Base-by-base conservation (phyloP, 1,140 invertebrate species). In the Cardiocondyla obscurior region DNA sequence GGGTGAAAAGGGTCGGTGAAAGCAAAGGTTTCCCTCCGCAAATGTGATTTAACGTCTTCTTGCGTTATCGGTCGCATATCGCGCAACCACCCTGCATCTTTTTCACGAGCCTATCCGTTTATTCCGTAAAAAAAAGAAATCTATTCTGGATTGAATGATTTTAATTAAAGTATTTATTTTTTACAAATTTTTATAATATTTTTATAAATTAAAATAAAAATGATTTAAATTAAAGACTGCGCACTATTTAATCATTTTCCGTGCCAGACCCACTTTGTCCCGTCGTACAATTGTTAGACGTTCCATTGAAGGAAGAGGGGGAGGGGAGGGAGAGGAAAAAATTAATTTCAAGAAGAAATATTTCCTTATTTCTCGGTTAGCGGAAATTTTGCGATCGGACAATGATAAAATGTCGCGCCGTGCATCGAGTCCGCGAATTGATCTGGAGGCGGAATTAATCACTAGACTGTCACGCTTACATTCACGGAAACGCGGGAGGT, bases 381-480 rank as follows among this genome's bases (percentile, higher is more conserved):
- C n/a, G 30, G 46, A 46, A 53, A 67, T 77, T 67, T 67, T 19
- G 57, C 28, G 25, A 76, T 46, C 5, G 44, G 44, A 44, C 72
- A 42, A 53, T 53, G 62, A 79, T 49, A 79, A 69, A 79, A 55
- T 28, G 62, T 69, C 49, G 33, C n/a, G 25, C 39, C 46, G 62
- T 28, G 46, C 46, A 53, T 67, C 33, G 74, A 36, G 33, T 8
- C 74, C 74, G 36, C 74, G 62, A 67, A 79, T 79, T 79, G 74
- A 79, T 69, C 62, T 42, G 46, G n/a, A 79, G 74, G 49, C 53
- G 28, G 49, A 79, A 79, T 79, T 79, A 79, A 79, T 79, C 74
- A 79, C 74, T 30, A 25, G 28, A 67, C 74, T 79, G 74, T 79
- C 74, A 79, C 51, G 74, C 74, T 79, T 69, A 69, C 62, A 79